These are phyloP conservation scores for Bibio marci DNA, from an alignment of 2,888 invertebrate genomes.

Conservation along the genomic window DNA sequence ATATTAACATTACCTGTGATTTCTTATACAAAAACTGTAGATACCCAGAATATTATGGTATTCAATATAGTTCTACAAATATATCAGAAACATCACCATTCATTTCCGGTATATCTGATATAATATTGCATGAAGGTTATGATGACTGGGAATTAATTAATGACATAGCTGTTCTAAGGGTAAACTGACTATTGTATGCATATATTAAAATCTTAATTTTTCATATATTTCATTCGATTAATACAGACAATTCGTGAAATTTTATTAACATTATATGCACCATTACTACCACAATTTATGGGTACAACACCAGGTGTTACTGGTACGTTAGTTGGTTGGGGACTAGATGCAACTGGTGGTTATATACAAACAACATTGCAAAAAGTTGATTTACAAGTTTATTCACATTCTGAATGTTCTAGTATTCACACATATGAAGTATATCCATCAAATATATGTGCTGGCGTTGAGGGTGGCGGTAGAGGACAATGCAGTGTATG, in stretches of 20 bases:
- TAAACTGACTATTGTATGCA: too few species aligned
- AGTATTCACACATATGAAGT: constrained; percentile 17
- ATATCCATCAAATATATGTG: constrained; percentile 27
- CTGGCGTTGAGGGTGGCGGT: constrained; percentile 28
- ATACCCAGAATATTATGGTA: neutral
- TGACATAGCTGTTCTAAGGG: constrained; percentile 17
- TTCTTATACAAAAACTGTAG: neutral
- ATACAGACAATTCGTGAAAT: constrained; percentile 11
- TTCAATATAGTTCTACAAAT: neutral
- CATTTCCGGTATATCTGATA: constrained; percentile 14
- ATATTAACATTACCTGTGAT: neutral
- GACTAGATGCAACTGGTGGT: constrained; percentile 19
- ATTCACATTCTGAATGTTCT: constrained; percentile 25
- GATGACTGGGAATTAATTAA: constrained; percentile 15
- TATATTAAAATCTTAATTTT: neutral
- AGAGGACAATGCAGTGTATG: constrained; percentile 30
- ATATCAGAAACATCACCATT: constrained; percentile 4
- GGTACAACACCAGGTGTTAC: constrained; percentile 9
- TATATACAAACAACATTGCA: constrained; percentile 21
- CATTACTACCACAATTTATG: constrained; percentile 8
- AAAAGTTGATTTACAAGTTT: constrained; percentile 24
- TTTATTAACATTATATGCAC: neutral
- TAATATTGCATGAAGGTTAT: constrained; percentile 20
- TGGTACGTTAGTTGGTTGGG: constrained; percentile 27
- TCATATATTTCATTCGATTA: constrained; percentile 9